phyloP scores from a whole-genome alignment of 1,140 invertebrate genomes.

The Aphaenogaster ashmeadi region DNA sequence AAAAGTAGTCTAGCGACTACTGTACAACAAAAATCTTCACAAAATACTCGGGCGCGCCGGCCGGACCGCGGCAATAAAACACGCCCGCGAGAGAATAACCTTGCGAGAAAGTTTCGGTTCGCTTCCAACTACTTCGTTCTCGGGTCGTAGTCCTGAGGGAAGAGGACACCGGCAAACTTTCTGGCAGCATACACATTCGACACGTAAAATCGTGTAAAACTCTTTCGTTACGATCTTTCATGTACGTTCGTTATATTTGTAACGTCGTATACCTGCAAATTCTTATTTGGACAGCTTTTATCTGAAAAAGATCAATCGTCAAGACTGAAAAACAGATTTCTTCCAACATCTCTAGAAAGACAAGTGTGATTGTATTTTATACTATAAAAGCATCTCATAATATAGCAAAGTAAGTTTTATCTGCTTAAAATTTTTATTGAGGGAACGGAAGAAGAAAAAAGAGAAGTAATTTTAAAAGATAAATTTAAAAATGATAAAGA shows the following conservation, averaged over 20 bases:
- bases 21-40: slow-evolving; percentile 44
- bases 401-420: neutral
- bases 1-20: slow-evolving; percentile 47
- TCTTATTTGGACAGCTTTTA: neutral
- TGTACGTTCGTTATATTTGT: slow-evolving; percentile 23
- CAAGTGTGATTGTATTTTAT: neutral
- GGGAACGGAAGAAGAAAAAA: neutral
- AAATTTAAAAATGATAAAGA: neutral
- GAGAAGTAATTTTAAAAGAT: neutral
- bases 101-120: slow-evolving; percentile 54
- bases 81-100: slow-evolving; percentile 56
- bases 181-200: slow-evolving; percentile 25
- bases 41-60: slow-evolving; percentile 29
- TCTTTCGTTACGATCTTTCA: slow-evolving; percentile 33
- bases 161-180: slow-evolving; percentile 31
- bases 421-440: neutral
- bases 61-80: slow-evolving; percentile 49
- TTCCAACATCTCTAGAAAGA: neutral
- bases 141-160: slow-evolving; percentile 1
- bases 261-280: neutral
- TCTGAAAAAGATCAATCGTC: neutral
- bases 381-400: neutral
- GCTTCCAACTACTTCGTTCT: slow-evolving; percentile 53
- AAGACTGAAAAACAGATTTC: neutral
- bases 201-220: slow-evolving; percentile 43